Percentiles rank a stretch among this genome's conserved stretches.
These are phyloP conservation scores for Verasper variegatus DNA, from an alignment of 2,113 vertebrate genomes.

Conservation along the genomic window DNA sequence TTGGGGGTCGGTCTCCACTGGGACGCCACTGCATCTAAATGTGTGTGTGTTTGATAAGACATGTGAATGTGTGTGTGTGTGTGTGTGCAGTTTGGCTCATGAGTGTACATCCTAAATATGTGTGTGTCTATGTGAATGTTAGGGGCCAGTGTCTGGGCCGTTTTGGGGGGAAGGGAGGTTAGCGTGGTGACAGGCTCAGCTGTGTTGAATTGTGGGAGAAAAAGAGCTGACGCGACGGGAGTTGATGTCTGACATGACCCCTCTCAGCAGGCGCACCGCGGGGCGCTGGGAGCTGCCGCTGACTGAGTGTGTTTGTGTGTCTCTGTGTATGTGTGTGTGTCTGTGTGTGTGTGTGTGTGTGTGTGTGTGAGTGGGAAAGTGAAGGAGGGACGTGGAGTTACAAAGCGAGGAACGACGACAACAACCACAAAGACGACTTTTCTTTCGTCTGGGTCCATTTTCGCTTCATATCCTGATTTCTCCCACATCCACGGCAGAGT, in stretches of 20 bases:
- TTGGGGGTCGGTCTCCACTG: constrained; percentile 82
- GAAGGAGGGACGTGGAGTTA: constrained; percentile 20
- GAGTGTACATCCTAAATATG: constrained; percentile 61
- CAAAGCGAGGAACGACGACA: constrained; percentile 42
- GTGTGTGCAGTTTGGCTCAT: constrained; percentile 18
- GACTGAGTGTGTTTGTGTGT: constrained; percentile 60
- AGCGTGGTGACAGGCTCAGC: constrained; percentile 85
- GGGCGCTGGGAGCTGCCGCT: constrained; percentile 75
- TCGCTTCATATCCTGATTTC: background rate
- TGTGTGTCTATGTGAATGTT: constrained; percentile 46
- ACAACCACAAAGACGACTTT: constrained; percentile 9
- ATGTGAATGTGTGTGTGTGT: constrained; percentile 4
- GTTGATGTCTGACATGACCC: constrained; percentile 90
- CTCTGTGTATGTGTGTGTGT: constrained; percentile 55
- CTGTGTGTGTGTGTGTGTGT: constrained; percentile 48
- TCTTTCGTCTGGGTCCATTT: background rate
- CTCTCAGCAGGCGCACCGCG: constrained; percentile 81
- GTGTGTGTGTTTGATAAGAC: constrained; percentile 40
- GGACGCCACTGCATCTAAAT: constrained; percentile 70
- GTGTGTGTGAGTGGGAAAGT: constrained; percentile 16
- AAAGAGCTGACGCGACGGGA: constrained; percentile 84
- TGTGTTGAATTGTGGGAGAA: constrained; percentile 82
- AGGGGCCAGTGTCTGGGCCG: constrained; percentile 53
- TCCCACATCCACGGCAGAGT: background rate
- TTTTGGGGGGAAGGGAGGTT: constrained; percentile 69